Base-by-base conservation (phyloP, 2,888 invertebrate species). In the Drosophila ustulata region DNA sequence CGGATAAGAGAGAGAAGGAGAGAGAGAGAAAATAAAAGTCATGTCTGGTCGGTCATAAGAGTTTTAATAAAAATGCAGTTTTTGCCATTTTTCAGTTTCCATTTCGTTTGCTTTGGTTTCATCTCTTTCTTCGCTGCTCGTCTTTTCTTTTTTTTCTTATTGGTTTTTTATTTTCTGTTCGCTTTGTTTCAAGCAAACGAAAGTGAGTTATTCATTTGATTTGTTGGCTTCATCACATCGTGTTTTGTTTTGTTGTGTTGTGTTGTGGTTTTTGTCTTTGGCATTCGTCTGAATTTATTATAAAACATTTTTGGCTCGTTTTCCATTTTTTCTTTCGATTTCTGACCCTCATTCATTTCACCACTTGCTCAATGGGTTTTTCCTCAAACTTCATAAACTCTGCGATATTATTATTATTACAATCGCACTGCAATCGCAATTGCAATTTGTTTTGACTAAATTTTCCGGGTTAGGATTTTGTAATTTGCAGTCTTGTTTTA, bases 331-430 rank as follows among this genome's bases (percentile, higher is more conserved):
- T 32, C 39, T 56, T 47, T 46, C 5, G n/a, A 65, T 71, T 75
- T 62, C 62, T 87, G 82, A 82, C 88, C 82, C 85, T 69, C 74
- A 82, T 62, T 65, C 55, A 34, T 34, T 9, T 4, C 11, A 67
- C 53, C 37, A 67, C 53, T 69, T 30, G 55, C 51, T 69, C 59
- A 58, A 46, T 56, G 63, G 66, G 55, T 7, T 81, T 80, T 81
- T 59, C 67, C 63, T 53, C 52, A 49, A 77, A 43, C 46, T 39
- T 23, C 13, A 26, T n/a, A 45, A 47, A 13, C 32, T 46, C 46
- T 11, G 3, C 3, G 28, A 49, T 46, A 51, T 58, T 30, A 32
- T 32, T 46, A 51, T 58, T 30, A 32, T 32, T 51, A 23, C 34
- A 34, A 37, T 63, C 37, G 57, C 3, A 13, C 13, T 56, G 26